These are phyloP conservation scores for Balearica regulorum DNA, from an alignment of 2,797 vertebrate genomes.

Conservation along the genomic window DNA sequence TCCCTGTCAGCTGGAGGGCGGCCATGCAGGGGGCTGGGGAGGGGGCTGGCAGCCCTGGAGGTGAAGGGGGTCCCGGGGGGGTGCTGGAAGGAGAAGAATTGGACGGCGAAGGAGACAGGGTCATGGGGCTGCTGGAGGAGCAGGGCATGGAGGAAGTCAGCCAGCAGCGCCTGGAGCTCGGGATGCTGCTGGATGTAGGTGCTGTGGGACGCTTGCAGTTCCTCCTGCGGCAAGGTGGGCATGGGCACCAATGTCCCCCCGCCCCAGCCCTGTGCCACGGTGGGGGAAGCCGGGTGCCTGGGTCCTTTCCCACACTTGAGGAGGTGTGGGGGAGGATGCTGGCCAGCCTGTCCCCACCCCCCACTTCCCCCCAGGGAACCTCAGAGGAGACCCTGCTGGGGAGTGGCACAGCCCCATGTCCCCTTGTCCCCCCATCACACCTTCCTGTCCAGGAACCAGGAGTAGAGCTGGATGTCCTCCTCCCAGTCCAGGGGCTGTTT, in stretches of 20 bases:
- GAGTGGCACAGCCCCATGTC: neutral
- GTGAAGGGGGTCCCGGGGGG: neutral
- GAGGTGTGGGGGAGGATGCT: neutral
- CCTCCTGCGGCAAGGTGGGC: constrained; percentile 73
- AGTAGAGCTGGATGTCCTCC: constrained; percentile 84
- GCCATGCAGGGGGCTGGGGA: neutral
- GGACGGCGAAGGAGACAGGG: constrained; percentile 80
- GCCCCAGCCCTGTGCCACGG: neutral
- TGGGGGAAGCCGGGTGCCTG: neutral
- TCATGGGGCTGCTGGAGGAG: constrained; percentile 84
- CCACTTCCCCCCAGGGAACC: neutral
- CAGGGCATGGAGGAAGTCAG: constrained; percentile 89
- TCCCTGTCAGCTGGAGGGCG: neutral
- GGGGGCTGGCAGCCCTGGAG: neutral
- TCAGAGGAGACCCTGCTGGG: neutral
- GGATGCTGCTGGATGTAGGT: constrained; percentile 84
- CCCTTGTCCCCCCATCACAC: constrained; percentile 80
- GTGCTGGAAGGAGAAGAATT: constrained; percentile 76
- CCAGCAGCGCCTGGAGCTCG: constrained; percentile 79
- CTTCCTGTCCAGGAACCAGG: constrained; percentile 87
- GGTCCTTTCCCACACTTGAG: neutral
- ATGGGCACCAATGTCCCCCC: neutral
- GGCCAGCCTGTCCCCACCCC: neutral
- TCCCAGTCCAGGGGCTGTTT: constrained; percentile 84
- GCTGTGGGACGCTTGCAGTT: constrained; percentile 78